phyloP scores from a whole-genome alignment of 2,888 invertebrate genomes.

The Lagria hirta region DNA sequence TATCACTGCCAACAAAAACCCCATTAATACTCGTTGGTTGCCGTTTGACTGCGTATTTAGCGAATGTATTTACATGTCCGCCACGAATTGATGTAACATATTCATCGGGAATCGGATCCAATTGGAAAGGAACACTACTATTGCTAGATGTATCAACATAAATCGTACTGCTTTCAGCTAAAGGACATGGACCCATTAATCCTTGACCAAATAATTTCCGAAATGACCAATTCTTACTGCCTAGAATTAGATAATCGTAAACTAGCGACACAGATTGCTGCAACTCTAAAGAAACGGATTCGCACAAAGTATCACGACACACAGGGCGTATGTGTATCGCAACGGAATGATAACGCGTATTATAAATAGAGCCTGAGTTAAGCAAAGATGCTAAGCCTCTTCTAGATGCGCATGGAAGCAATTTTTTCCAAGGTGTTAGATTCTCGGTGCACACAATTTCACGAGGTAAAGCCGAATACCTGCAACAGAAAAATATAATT shows the following conservation, averaged over 20 bases:
- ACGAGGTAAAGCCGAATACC: constrained; percentile 89
- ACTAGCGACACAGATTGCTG: constrained; percentile 85
- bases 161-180: constrained; percentile 75
- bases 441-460: constrained; percentile 99
- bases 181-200: constrained; percentile 76
- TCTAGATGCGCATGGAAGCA: constrained; percentile 92
- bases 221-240: constrained; percentile 78
- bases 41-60: constrained; percentile 64
- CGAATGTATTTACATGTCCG: constrained; percentile 66
- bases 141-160: constrained; percentile 77
- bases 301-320: constrained; percentile 60
- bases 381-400: constrained; percentile 84
- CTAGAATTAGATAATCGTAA: constrained; percentile 74
- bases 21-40: constrained; percentile 68
- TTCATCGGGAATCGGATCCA: constrained; percentile 65
- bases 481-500: constrained; percentile 20
- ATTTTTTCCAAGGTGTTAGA: constrained; percentile 96
- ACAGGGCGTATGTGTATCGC: constrained; percentile 81
- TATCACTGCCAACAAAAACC: constrained; percentile 56
- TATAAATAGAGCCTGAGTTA: constrained; percentile 88
- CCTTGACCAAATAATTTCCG: constrained; percentile 85
- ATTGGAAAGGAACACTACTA: constrained; percentile 62
- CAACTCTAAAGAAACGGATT: constrained; percentile 71
- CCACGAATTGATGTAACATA: constrained; percentile 66
- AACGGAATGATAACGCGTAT: constrained; percentile 90